Conservation (phyloP, 2,113 vertebrate species). For the Sturnira hondurensis region DNA sequence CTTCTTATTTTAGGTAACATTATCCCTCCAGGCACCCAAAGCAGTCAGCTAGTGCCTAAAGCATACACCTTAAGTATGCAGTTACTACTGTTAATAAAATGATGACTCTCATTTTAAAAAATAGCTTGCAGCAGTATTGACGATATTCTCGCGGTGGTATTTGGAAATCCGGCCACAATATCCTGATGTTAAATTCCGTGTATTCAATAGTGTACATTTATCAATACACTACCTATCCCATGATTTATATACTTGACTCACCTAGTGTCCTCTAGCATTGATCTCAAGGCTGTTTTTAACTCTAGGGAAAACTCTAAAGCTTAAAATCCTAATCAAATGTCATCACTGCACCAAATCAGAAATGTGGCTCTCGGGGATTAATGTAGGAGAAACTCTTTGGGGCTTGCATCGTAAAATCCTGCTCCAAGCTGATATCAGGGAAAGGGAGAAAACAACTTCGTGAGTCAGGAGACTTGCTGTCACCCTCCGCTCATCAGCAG, state of each 20-base stretch:
- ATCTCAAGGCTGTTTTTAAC: slow-evolving; percentile 5
- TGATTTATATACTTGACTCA: slow-evolving; percentile 38
- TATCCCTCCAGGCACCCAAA: not conserved
- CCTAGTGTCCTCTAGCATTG: not conserved
- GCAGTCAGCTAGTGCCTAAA: not conserved
- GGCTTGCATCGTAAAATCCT: not conserved
- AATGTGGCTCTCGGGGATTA: not conserved
- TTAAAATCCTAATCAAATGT: slow-evolving; percentile 45
- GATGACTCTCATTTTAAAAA: not conserved
- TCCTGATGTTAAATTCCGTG: slow-evolving; percentile 25
- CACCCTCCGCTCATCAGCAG: not conserved
- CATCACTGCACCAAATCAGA: not conserved
- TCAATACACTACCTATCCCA: not conserved
- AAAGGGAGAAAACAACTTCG: not conserved
- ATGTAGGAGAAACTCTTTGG: not conserved
- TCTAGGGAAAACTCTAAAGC: slow-evolving; percentile 30
- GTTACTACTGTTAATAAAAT: slow-evolving; percentile 29
- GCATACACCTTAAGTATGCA: not conserved
- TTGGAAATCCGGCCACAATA: slow-evolving; percentile 46
- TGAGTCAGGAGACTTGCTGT: not conserved
- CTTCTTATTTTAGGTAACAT: not conserved
- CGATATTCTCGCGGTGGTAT: not conserved
- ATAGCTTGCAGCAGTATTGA: not conserved
- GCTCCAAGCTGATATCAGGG: not conserved
- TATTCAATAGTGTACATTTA: not conserved